Evolutionary conservation across 2,113 vertebrate genomes (phyloP).

Genomic region (Microtus pennsylvanicus): DNA sequence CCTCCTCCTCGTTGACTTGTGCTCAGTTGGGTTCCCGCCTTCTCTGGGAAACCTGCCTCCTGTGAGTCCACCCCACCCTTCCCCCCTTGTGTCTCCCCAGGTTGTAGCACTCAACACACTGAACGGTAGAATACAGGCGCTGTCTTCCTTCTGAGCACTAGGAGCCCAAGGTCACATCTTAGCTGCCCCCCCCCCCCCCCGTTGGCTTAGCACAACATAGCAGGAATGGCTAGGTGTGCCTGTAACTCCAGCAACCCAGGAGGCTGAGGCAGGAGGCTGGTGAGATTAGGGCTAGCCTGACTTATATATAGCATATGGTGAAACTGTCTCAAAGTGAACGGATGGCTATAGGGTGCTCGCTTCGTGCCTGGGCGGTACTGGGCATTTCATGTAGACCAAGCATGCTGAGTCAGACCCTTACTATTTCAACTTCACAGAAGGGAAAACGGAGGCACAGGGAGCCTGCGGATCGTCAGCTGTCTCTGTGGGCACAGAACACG

Average conservation of each 20-base stretch:
- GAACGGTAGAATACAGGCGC: neutral
- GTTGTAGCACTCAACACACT: neutral
- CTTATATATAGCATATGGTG: too few species aligned
- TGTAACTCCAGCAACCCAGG: neutral
- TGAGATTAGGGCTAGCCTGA: neutral
- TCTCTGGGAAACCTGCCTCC: constrained; percentile 22
- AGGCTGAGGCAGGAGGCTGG: neutral
- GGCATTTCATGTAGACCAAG: fast-evolving
- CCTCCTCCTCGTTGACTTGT: neutral
- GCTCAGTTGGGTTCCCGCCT: neutral
- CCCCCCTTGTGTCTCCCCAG: fast-evolving
- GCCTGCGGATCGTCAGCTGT: too few species aligned
- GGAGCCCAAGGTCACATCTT: neutral
- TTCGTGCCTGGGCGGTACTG: fast-evolving
- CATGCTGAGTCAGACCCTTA: fast-evolving
- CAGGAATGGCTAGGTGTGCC: neutral
- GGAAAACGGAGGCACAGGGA: neutral
- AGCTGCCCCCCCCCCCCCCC: too few species aligned
- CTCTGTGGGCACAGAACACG: neutral
- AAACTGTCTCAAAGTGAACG: neutral
- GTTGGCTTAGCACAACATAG: neutral
- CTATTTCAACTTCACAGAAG: neutral
- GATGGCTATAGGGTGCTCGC: fast-evolving
- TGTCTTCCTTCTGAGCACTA: neutral
- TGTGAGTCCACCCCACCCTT: neutral